A percentile compares a stretch with the other conserved stretches of the same genome.
phyloP scores from a whole-genome alignment of 1,140 invertebrate species.

The Phymorhynchus buccinoides region DNA sequence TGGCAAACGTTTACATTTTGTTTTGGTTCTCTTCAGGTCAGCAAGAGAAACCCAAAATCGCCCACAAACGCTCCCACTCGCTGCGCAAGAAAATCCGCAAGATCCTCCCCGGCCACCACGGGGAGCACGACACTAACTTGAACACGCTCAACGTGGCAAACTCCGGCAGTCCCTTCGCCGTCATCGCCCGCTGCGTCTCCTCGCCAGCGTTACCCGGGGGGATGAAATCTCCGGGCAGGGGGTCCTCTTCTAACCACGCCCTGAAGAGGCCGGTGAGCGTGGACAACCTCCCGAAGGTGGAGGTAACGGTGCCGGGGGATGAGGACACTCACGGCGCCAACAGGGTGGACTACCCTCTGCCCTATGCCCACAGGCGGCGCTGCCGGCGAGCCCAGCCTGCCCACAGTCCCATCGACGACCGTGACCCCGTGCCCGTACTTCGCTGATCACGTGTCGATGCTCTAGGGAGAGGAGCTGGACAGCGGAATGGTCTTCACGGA shows the following conservation, averaged over 20 bases:
- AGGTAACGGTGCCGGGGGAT: constrained; percentile 56
- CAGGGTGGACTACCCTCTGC: constrained; percentile 20
- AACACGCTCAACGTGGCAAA: constrained; percentile 34
- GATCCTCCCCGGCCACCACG: constrained; percentile 52
- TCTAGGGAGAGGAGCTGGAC: too few relatives aligned
- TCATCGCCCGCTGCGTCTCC: constrained; percentile 65
- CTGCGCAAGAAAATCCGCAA: constrained; percentile 61
- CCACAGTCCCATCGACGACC: constrained; percentile 2
- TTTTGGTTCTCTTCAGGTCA: constrained; percentile 31
- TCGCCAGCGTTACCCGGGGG: constrained; percentile 61
- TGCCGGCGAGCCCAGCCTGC: constrained; percentile 18
- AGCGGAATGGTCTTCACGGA: too few relatives aligned
- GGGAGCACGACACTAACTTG: constrained; percentile 2
- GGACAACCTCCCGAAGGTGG: constrained; percentile 62
- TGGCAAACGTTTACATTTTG: too few relatives aligned
- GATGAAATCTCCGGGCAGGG: constrained; percentile 38
- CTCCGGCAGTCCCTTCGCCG: constrained; percentile 59
- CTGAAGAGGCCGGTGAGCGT: constrained; percentile 54
- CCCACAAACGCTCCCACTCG: constrained; percentile 53
- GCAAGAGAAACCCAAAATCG: background rate
- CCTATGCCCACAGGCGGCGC: background rate
- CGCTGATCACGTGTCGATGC: too few relatives aligned
- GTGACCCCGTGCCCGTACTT: constrained; percentile 3
- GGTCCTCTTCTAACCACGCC: background rate
- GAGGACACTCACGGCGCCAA: constrained; percentile 40